Conservation (phyloP, 2,888 invertebrate genomes). For the Gnatocerus cornutus region DNA sequence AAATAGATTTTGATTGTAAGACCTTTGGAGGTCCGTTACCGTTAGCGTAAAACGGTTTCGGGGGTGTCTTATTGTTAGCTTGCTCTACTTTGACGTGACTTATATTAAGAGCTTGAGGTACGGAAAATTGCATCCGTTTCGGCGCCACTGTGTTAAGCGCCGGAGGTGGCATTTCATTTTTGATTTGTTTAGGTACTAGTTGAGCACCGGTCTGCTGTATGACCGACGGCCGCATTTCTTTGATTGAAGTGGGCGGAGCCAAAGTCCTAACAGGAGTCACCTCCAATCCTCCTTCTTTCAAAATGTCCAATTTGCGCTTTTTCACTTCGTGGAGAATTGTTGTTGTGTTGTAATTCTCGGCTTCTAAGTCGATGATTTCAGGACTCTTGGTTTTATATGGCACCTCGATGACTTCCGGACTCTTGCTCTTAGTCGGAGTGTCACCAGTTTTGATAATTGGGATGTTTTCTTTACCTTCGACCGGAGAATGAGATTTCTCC, state of each 20-base stretch:
- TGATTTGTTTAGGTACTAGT: constrained; percentile 47
- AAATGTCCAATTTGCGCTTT: constrained; percentile 81
- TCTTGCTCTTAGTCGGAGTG: constrained; percentile 48
- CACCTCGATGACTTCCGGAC: constrained; percentile 60
- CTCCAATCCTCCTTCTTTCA: constrained; percentile 83
- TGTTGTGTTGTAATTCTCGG: constrained; percentile 57
- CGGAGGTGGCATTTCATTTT: constrained; percentile 63
- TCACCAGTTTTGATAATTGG: constrained; percentile 68
- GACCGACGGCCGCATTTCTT: constrained; percentile 65
- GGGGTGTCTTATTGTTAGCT: constrained; percentile 45
- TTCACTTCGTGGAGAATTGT: constrained; percentile 71
- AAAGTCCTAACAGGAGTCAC: constrained; percentile 78
- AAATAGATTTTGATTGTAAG: constrained; percentile 79
- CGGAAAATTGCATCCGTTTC: constrained; percentile 71
- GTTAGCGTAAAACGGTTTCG: constrained; percentile 53
- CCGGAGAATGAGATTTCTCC: constrained; percentile 70
- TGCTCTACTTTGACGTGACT: constrained; percentile 45
- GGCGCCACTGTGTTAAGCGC: constrained; percentile 58
- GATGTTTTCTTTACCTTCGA: constrained; percentile 75
- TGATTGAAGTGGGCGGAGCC: constrained; percentile 55
- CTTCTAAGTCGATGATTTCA: constrained; percentile 78
- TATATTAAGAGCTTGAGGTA: constrained; percentile 67
- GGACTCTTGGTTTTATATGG: constrained; percentile 77
- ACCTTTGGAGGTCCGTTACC: constrained; percentile 73
- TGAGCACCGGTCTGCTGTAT: constrained; percentile 61